These are phyloP conservation scores for Gonatopus flavifemur DNA, from an alignment of 1,140 invertebrate genomes.

Conservation along the genomic window DNA sequence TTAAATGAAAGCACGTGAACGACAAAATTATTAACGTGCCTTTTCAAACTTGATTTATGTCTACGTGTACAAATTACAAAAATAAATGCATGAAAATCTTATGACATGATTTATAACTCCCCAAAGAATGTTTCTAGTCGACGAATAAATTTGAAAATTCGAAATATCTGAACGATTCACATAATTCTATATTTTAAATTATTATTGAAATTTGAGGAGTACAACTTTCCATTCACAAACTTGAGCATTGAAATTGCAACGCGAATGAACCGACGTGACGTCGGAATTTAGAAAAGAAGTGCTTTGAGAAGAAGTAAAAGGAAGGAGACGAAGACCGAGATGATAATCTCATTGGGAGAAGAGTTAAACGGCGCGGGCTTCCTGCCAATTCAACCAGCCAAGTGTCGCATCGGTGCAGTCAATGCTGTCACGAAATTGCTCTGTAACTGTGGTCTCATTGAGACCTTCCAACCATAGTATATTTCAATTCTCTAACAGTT, in stretches of 20 bases:
- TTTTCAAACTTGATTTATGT: neutral
- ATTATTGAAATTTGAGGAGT: too few relatives aligned
- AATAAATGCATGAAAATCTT: neutral
- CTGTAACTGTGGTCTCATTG: constrained; percentile 31
- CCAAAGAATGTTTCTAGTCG: too few relatives aligned
- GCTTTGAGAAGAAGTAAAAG: neutral
- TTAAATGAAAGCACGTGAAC: constrained; percentile 17
- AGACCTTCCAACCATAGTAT: constrained; percentile 23
- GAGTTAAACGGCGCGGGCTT: constrained; percentile 47
- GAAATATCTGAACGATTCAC: too few relatives aligned
- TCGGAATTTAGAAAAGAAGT: neutral
- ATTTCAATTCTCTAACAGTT: constrained; percentile 30
- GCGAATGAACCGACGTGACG: neutral
- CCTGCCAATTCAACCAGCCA: constrained; percentile 48
- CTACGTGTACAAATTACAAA: neutral
- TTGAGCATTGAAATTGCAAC: too few relatives aligned
- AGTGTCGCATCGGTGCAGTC: constrained; percentile 33
- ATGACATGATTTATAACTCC: too few relatives aligned
- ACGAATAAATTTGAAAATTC: too few relatives aligned
- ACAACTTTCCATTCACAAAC: too few relatives aligned
- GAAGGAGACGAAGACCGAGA: constrained; percentile 13
- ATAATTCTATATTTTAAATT: too few relatives aligned
- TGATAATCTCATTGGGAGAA: constrained; percentile 47
- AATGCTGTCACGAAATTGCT: constrained; percentile 40
- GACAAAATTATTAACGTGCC: neutral